These are phyloP conservation scores for Patagioenas fasciata DNA, from an alignment of 2,113 vertebrate species.

Conservation along the genomic window DNA sequence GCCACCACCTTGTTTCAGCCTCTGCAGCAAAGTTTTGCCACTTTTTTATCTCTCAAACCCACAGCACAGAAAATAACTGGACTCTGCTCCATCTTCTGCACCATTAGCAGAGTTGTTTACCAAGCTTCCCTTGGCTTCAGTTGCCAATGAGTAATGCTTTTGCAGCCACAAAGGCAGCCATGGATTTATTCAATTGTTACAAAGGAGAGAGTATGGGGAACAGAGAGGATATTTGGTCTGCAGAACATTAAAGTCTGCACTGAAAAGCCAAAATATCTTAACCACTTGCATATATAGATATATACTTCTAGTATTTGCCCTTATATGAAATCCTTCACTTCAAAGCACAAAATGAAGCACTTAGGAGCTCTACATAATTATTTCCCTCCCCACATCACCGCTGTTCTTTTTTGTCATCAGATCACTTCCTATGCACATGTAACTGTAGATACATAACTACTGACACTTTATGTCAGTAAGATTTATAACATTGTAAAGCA, in stretches of 20 bases:
- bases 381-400: background rate
- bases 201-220: background rate
- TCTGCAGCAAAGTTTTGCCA: background rate
- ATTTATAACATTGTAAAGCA: background rate
- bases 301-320: background rate
- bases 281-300: background rate
- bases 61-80: background rate
- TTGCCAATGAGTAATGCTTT: background rate
- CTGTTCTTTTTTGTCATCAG: background rate
- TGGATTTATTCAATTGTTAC: background rate
- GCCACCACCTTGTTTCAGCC: background rate
- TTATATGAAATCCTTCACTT: background rate
- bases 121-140: background rate
- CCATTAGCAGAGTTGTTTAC: background rate
- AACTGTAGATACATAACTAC: too few relatives aligned
- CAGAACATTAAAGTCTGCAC: background rate
- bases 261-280: background rate
- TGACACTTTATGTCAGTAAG: background rate
- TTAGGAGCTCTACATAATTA: background rate
- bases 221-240: background rate
- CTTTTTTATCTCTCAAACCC: background rate
- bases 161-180: background rate
- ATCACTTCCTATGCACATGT: background rate
- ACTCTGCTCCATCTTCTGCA: background rate
- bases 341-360: background rate